A percentile compares a stretch with the other conserved stretches of the same genome.
These are phyloP conservation scores for Drosophila quinaria DNA, from an alignment of 2,888 invertebrate genomes.

Conservation along the genomic window DNA sequence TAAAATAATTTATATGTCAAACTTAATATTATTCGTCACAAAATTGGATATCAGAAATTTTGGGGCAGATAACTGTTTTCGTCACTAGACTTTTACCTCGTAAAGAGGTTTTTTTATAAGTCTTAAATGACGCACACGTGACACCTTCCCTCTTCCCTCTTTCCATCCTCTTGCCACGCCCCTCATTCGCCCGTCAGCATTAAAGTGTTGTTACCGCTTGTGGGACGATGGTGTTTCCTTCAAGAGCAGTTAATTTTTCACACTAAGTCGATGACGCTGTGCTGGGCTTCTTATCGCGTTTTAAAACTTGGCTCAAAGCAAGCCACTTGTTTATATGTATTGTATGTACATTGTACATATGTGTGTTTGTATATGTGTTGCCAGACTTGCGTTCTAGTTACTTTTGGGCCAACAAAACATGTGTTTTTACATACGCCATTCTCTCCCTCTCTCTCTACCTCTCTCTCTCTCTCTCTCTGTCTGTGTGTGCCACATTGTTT, in stretches of 20 bases:
- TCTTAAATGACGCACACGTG: conserved; percentile 15
- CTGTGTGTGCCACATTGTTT: conserved; percentile 10
- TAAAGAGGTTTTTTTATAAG: no score
- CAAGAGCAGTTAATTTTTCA: conserved; percentile 48
- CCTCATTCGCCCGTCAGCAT: background rate
- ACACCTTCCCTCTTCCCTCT: background rate
- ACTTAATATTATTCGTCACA: no score
- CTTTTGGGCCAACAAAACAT: conserved; percentile 15
- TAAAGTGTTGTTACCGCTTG: background rate
- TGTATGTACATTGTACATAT: no score
- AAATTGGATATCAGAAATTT: no score
- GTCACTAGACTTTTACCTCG: no score
- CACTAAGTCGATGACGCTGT: conserved; percentile 44
- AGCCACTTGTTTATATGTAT: conserved; percentile 29
- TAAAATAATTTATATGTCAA: no score
- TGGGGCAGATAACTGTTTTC: no score
- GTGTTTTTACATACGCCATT: background rate
- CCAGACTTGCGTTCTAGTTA: conserved; percentile 27
- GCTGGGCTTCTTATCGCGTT: conserved; percentile 39
- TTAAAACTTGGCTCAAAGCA: conserved; percentile 47
- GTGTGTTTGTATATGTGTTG: conserved; percentile 10
- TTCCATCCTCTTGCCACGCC: background rate
- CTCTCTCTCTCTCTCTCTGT: conserved; percentile 5
- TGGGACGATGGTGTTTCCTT: conserved; percentile 3
- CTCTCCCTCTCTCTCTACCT: background rate